Conservation (phyloP, 1,140 invertebrate genomes). For the Chlorops oryzae region DNA sequence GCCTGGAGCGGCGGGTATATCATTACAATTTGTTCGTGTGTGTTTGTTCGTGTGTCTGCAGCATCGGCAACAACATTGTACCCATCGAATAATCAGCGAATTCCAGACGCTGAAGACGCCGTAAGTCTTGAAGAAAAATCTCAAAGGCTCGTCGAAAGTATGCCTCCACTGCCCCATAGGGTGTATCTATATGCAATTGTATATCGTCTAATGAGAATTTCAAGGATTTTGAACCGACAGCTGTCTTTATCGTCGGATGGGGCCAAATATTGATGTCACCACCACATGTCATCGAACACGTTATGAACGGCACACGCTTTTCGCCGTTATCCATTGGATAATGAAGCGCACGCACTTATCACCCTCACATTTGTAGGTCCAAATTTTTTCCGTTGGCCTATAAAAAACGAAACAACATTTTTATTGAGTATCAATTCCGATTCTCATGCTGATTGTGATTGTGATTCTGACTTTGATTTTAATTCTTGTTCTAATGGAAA, state of each 20-base stretch:
- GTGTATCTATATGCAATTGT: conserved; percentile 31
- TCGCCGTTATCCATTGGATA: conserved; percentile 19
- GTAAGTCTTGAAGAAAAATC: conserved; percentile 37
- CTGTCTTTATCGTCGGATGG: conserved; percentile 40
- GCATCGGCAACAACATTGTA: neutral
- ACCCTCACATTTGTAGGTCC: conserved; percentile 45
- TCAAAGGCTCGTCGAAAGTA: conserved; percentile 33
- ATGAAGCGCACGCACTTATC: conserved; percentile 37
- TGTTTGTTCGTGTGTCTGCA: too few relatives aligned
- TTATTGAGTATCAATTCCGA: neutral
- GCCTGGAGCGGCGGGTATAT: neutral
- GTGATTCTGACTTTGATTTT: neutral
- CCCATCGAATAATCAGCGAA: conserved; percentile 6
- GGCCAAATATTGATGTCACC: conserved; percentile 46
- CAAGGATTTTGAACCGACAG: conserved; percentile 32
- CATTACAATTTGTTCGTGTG: neutral
- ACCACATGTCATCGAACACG: conserved; percentile 45
- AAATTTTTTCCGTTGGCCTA: conserved; percentile 44
- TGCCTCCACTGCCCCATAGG: conserved; percentile 32
- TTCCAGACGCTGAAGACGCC: conserved; percentile 36
- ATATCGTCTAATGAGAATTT: conserved; percentile 37
- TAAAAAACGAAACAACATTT: neutral
- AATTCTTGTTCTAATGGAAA: too few relatives aligned
- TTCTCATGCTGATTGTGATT: too few relatives aligned
- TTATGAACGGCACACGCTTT: conserved; percentile 43